These are phyloP conservation scores for Chaitophorus viminalis DNA, from an alignment of 2,888 invertebrate species.

Conservation along the genomic window DNA sequence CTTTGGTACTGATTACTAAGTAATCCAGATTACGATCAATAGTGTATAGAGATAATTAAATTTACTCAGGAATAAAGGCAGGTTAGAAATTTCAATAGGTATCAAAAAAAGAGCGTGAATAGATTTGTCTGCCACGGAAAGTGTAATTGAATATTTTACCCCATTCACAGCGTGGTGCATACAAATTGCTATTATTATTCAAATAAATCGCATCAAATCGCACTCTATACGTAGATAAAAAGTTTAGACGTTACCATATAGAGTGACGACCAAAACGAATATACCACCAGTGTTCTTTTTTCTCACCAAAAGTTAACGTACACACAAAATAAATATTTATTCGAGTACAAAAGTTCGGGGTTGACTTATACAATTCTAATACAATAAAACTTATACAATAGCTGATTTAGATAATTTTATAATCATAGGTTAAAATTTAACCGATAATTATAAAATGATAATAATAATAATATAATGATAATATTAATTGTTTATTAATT, in stretches of 20 bases:
- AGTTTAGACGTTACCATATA: background rate
- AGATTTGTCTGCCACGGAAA: background rate
- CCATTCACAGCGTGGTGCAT: background rate
- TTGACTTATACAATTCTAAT: no score
- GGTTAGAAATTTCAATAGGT: constrained; percentile 11
- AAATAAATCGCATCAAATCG: constrained; percentile 25
- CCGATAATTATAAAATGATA: no score
- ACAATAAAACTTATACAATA: no score
- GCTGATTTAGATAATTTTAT: no score
- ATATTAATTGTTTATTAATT: no score
- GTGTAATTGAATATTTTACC: constrained; percentile 30
- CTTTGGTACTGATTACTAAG: background rate
- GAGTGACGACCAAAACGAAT: background rate
- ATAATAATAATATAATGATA: no score
- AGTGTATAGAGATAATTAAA: background rate
- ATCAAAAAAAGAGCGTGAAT: background rate
- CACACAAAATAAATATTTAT: background rate
- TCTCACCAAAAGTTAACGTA: background rate
- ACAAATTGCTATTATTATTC: constrained; percentile 30
- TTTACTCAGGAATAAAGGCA: background rate
- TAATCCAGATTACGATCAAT: constrained; percentile 3
- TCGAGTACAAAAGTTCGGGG: no score
- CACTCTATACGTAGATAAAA: background rate
- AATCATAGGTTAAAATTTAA: no score
- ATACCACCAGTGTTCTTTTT: background rate